These are phyloP conservation scores for Chromobotia macracanthus DNA, from an alignment of 2,797 vertebrate species.

Conservation along the genomic window DNA sequence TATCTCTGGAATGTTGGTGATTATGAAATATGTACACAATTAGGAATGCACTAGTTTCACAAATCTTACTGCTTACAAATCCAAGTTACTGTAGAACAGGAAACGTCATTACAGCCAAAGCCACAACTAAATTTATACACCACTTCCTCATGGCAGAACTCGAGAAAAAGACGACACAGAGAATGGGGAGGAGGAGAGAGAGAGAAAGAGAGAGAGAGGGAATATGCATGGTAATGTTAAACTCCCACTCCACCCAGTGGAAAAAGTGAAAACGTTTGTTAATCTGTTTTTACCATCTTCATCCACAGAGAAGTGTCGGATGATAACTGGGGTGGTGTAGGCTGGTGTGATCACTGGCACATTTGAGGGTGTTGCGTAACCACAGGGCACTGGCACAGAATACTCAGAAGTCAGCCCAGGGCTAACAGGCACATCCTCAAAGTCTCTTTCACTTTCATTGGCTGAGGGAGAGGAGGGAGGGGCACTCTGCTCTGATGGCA, in stretches of 20 bases:
- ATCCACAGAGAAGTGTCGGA: slow-evolving; percentile 84
- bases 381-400: slow-evolving; percentile 91
- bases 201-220: slow-evolving; percentile 4
- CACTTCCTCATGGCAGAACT: slow-evolving; percentile 72
- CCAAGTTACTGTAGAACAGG: slow-evolving; percentile 67
- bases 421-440: slow-evolving; percentile 71
- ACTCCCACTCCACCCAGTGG: not conserved
- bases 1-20: not conserved
- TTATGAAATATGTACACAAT: not conserved
- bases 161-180: slow-evolving; percentile 63
- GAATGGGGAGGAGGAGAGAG: too few species aligned
- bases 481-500: slow-evolving; percentile 63
- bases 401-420: slow-evolving; percentile 82
- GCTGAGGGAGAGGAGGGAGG: slow-evolving; percentile 63
- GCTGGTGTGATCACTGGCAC: slow-evolving; percentile 87
- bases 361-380: slow-evolving; percentile 91
- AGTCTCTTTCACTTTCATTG: slow-evolving; percentile 63
- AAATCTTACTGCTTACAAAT: not conserved
- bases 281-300: slow-evolving; percentile 84
- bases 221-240: not conserved
- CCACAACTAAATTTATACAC: slow-evolving; percentile 71
- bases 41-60: not conserved
- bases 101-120: slow-evolving; percentile 70
- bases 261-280: not conserved
- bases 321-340: slow-evolving; percentile 90